Evolutionary conservation across 2,113 vertebrate genomes (phyloP).

Genomic region (Falcunculus frontatus): DNA sequence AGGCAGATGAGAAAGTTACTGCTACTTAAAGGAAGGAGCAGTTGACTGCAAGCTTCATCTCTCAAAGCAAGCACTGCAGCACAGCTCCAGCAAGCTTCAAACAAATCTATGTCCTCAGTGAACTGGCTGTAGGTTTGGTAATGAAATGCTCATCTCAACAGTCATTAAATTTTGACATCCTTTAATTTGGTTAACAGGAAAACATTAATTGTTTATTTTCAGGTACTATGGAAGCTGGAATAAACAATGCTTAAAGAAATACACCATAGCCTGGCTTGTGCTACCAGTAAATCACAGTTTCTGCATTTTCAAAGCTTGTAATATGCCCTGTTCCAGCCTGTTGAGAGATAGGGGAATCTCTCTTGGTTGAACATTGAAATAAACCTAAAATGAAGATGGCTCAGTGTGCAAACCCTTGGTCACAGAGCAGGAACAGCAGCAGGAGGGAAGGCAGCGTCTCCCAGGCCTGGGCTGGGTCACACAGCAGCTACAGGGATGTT

Average conservation of each 20-base stretch:
- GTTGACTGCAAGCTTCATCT: not conserved
- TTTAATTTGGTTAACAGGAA: not conserved
- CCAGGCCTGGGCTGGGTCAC: not conserved
- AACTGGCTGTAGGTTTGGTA: not conserved
- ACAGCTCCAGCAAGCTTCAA: not conserved
- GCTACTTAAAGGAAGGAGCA: not conserved
- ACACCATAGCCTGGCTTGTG: not conserved
- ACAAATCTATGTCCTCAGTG: not conserved
- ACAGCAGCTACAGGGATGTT: not conserved
- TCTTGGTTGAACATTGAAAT: not conserved
- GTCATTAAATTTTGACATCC: not conserved
- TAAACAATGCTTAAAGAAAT: not conserved
- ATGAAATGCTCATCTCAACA: not conserved
- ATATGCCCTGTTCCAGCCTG: not conserved
- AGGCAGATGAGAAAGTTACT: conserved; percentile 42
- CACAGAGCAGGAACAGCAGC: not conserved
- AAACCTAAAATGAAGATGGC: not conserved
- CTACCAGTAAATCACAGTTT: not conserved
- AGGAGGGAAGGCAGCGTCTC: not conserved
- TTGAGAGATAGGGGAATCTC: not conserved
- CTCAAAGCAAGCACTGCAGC: not conserved
- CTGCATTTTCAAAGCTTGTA: not conserved
- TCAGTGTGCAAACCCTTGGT: rapidly evolving
- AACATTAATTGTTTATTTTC: not conserved
- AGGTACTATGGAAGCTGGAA: not conserved